A percentile compares a stretch with the other conserved stretches of the same genome.
Conservation (phyloP, 1,140 invertebrate species). For the Caerostris extrusa region DNA sequence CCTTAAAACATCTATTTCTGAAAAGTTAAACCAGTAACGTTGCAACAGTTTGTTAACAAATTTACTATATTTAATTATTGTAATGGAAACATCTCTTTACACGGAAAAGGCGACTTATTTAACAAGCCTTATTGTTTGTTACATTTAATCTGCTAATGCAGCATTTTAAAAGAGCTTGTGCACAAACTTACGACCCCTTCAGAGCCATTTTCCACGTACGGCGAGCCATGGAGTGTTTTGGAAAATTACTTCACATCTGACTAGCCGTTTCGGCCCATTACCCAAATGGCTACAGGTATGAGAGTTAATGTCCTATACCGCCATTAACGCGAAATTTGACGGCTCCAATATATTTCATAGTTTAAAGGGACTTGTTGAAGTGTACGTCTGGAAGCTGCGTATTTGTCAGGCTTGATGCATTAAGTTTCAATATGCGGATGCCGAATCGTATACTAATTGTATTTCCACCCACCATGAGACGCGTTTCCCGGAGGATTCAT, state of each 20-base stretch:
- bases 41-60: no score
- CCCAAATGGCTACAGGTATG: constrained; percentile 12
- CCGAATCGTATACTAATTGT: background rate
- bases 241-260: background rate
- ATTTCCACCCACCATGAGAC: background rate
- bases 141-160: no score
- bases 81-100: no score
- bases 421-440: background rate
- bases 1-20: no score
- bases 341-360: background rate
- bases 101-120: no score
- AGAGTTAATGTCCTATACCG: background rate
- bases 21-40: no score
- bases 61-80: no score
- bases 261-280: background rate
- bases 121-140: no score
- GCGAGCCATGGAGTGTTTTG: background rate
- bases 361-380: background rate
- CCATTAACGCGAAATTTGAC: constrained; percentile 6
- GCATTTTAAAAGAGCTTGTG: no score
- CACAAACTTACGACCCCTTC: no score
- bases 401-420: background rate
- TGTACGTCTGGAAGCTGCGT: background rate
- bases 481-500: no score
- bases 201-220: background rate